These are phyloP conservation scores for Apocrypta bakeri DNA, from an alignment of 1,140 invertebrate species.

Conservation along the genomic window DNA sequence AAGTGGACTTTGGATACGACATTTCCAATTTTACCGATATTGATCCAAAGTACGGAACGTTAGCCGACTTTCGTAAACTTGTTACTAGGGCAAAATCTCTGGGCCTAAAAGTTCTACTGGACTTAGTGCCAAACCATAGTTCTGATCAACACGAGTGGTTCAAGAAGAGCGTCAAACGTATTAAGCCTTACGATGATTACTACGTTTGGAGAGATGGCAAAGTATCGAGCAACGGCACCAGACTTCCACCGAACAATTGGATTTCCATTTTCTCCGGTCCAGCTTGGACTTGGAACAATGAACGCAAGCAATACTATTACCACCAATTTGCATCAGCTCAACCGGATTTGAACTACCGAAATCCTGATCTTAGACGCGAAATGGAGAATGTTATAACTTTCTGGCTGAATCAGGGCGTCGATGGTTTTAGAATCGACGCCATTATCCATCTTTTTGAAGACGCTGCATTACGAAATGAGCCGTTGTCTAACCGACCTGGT, in stretches of 20 bases:
- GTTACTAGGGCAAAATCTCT: conserved; percentile 66
- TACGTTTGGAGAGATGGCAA: conserved; percentile 79
- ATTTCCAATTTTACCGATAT: conserved; percentile 79
- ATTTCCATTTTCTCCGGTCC: conserved; percentile 69
- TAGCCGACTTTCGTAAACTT: conserved; percentile 78
- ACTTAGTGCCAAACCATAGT: conserved; percentile 86
- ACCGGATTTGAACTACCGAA: conserved; percentile 83
- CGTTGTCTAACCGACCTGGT: conserved; percentile 48
- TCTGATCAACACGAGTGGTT: conserved; percentile 83
- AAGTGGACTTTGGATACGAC: conserved; percentile 81
- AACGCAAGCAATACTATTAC: conserved; percentile 77
- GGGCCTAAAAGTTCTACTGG: conserved; percentile 74
- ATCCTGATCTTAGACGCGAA: conserved; percentile 74
- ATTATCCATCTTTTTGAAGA: conserved; percentile 73
- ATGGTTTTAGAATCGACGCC: conserved; percentile 83
- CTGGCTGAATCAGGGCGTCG: conserved; percentile 82
- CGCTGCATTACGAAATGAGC: conserved; percentile 66
- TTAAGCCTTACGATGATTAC: conserved; percentile 80
- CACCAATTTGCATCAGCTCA: conserved; percentile 79
- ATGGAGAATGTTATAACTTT: conserved; percentile 77
- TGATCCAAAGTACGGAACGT: conserved; percentile 77
- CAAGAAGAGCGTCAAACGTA: conserved; percentile 75
- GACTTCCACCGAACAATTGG: conserved; percentile 67
- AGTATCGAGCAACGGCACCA: conserved; percentile 51
- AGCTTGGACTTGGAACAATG: conserved; percentile 76